These are phyloP conservation scores for Scolanthus callimorphus DNA, from an alignment of 92 coral and sea anemone genomes.

Conservation along the genomic window DNA sequence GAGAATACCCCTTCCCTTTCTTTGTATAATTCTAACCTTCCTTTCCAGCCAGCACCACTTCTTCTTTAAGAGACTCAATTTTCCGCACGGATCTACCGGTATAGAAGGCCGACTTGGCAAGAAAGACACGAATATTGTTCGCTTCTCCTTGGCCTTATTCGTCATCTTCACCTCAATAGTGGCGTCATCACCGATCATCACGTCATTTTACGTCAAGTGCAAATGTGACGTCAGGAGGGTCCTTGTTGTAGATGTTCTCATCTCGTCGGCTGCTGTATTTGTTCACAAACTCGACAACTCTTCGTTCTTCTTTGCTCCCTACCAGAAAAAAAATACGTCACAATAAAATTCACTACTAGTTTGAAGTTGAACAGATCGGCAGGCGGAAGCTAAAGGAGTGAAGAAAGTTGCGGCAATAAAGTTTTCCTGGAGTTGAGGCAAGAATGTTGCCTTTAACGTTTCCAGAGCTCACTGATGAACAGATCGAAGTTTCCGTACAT, in stretches of 20 bases:
- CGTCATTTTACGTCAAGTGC: constrained; percentile 18
- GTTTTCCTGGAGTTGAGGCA: no score
- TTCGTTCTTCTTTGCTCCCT: constrained; percentile 56
- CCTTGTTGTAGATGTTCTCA: constrained; percentile 14
- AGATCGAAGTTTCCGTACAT: no score
- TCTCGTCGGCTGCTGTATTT: constrained; percentile 56
- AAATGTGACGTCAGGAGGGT: constrained; percentile 36
- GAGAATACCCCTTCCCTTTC: no score
- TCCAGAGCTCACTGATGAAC: no score
- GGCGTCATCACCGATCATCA: constrained; percentile 42
- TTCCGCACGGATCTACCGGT: no score
- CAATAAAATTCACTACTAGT: background rate
- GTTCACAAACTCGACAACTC: constrained; percentile 43
- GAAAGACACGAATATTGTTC: constrained; percentile 25
- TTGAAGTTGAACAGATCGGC: background rate
- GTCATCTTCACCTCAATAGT: constrained; percentile 21
- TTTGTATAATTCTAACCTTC: no score
- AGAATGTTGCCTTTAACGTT: no score
- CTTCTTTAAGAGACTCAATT: no score
- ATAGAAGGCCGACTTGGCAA: constrained; percentile 39
- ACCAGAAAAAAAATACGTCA: background rate
- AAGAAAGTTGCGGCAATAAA: background rate
- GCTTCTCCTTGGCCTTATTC: constrained; percentile 24
- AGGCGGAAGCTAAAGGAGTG: background rate
- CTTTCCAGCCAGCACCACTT: no score